phyloP scores from a whole-genome alignment of 1,140 invertebrate genomes.

The Holcopasites calliopsidis region DNA sequence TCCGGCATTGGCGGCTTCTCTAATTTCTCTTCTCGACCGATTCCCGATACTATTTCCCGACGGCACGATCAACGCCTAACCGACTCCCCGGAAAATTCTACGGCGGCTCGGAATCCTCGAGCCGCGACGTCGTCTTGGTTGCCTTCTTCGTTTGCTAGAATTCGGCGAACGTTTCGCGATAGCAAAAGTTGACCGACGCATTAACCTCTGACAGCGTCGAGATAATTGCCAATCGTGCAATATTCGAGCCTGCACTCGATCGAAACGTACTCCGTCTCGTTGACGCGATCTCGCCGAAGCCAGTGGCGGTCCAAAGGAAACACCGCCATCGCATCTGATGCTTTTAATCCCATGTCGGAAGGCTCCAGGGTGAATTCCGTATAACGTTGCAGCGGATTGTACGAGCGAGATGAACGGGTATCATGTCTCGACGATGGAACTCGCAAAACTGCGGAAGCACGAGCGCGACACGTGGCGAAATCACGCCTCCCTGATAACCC shows the following conservation, averaged over 20 bases:
- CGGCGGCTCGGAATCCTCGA: not conserved
- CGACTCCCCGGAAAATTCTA: not conserved
- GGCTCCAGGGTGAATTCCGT: not conserved
- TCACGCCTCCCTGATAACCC: conserved; percentile 17
- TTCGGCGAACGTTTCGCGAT: not conserved
- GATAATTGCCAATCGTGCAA: conserved; percentile 14
- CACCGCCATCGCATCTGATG: not conserved
- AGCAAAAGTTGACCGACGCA: not conserved
- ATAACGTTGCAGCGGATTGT: not conserved
- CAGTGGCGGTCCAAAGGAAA: not conserved
- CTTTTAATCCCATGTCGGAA: not conserved
- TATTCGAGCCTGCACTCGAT: not conserved
- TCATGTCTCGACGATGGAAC: not conserved
- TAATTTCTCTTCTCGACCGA: not conserved
- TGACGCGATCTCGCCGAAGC: not conserved
- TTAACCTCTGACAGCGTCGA: conserved; percentile 17
- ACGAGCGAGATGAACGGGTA: not conserved
- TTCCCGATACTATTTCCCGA: not conserved
- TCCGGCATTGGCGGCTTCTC: not conserved
- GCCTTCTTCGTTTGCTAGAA: not conserved
- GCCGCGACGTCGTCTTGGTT: not conserved
- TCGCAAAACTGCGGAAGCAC: not conserved
- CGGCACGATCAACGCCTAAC: not conserved
- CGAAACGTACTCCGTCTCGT: too few relatives aligned
- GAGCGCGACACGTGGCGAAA: conserved; percentile 17